These are phyloP conservation scores for Electrona antarctica DNA, from an alignment of 2,113 vertebrate species.

Conservation along the genomic window DNA sequence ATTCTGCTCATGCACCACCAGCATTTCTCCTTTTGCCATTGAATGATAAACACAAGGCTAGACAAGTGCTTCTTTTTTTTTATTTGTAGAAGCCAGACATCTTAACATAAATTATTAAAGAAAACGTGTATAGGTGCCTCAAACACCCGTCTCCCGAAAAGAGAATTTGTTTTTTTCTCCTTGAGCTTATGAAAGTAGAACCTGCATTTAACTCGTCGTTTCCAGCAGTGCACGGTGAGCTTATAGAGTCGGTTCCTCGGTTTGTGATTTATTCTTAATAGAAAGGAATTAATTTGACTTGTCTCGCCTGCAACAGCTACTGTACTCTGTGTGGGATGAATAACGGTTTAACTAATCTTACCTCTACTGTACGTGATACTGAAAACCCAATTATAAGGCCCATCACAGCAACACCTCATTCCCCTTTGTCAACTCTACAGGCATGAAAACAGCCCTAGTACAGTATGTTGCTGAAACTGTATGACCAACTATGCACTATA, in stretches of 20 bases:
- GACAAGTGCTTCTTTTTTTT: slow-evolving; percentile 34
- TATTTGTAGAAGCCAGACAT: slow-evolving; percentile 53
- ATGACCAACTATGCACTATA: neutral
- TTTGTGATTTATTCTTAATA: slow-evolving; percentile 28
- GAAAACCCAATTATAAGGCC: no score
- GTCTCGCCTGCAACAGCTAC: neutral
- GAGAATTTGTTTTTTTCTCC: slow-evolving; percentile 39
- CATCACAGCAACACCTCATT: no score
- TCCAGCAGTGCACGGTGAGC: slow-evolving; percentile 17
- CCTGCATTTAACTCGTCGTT: slow-evolving; percentile 15
- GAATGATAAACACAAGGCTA: slow-evolving; percentile 48
- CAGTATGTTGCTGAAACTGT: no score
- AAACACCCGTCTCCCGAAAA: slow-evolving; percentile 3
- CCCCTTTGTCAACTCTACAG: no score
- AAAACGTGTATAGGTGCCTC: slow-evolving; percentile 23
- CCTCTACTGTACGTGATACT: no score
- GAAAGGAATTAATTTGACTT: slow-evolving; percentile 28
- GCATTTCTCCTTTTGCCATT: slow-evolving; percentile 16
- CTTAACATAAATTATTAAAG: slow-evolving; percentile 63
- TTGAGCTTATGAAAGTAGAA: slow-evolving; percentile 33
- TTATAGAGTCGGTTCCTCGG: neutral
- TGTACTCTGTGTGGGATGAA: no score
- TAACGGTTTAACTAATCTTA: no score
- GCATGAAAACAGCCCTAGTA: no score
- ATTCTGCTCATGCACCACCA: slow-evolving; percentile 19